A percentile compares a stretch with the other conserved stretches of the same genome.
Conservation (phyloP, 2,797 vertebrate genomes). For the Syngnathus rostellatus region DNA sequence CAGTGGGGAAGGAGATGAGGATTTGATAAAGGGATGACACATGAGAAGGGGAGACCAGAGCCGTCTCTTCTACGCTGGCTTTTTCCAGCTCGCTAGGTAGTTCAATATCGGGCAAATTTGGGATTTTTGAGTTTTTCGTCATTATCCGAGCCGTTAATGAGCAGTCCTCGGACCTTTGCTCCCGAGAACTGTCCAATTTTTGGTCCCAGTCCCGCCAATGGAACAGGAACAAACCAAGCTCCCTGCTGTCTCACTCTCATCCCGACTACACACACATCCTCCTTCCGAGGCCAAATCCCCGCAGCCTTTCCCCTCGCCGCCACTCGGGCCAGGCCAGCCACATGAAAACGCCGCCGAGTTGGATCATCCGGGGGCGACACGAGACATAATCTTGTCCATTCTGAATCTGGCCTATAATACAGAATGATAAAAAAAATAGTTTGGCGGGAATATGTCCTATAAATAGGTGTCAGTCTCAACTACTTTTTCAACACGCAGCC, state of each 20-base stretch:
- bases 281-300: slow-evolving; percentile 49
- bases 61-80: too few relatives aligned
- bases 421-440: not conserved
- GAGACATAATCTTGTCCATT: slow-evolving; percentile 32
- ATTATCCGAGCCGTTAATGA: not conserved
- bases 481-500: not conserved
- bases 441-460: not conserved
- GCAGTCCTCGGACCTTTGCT: slow-evolving; percentile 33
- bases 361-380: slow-evolving; percentile 41
- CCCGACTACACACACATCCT: slow-evolving; percentile 59
- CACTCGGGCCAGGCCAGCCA: slow-evolving; percentile 32
- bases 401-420: too few relatives aligned
- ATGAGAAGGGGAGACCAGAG: not conserved
- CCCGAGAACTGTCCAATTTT: slow-evolving; percentile 35
- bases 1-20: not conserved
- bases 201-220: slow-evolving; percentile 53
- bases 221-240: slow-evolving; percentile 61
- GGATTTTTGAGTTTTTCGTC: slow-evolving; percentile 8
- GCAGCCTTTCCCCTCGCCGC: slow-evolving; percentile 41
- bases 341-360: slow-evolving; percentile 56
- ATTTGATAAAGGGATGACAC: not conserved
- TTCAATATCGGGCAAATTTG: too few relatives aligned
- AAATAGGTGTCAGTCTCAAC: not conserved
- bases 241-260: slow-evolving; percentile 62
- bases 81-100: not conserved